Evolutionary conservation across 2,797 vertebrate genomes (phyloP).

Genomic region (Alcedo atthis): DNA sequence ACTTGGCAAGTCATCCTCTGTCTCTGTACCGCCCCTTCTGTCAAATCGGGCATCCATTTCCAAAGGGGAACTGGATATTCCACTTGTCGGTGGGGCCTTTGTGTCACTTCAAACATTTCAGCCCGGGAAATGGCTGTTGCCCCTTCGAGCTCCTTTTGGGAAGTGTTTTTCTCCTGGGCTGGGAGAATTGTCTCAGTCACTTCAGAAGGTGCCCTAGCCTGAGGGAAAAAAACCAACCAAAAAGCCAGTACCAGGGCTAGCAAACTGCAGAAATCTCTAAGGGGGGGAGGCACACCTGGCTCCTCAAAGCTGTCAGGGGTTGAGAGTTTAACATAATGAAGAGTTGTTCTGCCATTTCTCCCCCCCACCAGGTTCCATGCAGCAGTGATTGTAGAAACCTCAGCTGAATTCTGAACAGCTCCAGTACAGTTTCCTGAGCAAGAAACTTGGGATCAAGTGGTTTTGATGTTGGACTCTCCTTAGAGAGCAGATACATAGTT

Average conservation of each 20-base stretch:
- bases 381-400: background rate
- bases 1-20: slow-evolving; percentile 60
- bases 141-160: background rate
- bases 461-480: background rate
- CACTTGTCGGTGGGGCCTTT: background rate
- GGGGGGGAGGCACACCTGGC: background rate
- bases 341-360: background rate
- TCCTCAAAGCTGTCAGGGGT: background rate
- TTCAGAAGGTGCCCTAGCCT: background rate
- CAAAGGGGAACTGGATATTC: background rate
- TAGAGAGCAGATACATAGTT: background rate
- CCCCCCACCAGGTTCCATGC: rapidly evolving
- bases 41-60: slow-evolving; percentile 53
- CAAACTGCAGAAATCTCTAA: background rate
- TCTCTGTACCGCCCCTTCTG: slow-evolving; percentile 25
- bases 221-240: background rate
- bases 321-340: background rate
- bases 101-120: background rate
- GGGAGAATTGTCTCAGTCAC: background rate
- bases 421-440: background rate
- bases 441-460: background rate
- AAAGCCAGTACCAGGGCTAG: background rate
- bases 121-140: background rate
- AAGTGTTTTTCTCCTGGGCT: background rate
- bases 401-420: background rate